These are phyloP conservation scores for Mionectes olivaceus DNA, from an alignment of 2,797 vertebrate species.

Conservation along the genomic window DNA sequence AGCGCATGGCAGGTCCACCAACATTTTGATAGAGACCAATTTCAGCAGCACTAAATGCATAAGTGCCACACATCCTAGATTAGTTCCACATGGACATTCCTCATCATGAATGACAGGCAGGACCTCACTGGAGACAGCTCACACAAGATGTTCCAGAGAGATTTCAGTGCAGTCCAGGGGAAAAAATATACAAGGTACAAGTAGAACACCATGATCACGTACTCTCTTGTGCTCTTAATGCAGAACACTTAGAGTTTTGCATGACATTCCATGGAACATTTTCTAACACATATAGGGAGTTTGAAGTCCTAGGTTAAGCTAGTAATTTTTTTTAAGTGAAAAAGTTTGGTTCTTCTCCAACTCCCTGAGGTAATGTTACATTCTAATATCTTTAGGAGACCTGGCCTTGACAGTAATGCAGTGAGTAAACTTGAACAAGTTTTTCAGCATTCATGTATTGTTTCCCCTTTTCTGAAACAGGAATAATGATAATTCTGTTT, in stretches of 20 bases:
- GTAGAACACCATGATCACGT: background rate
- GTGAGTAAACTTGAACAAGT: background rate
- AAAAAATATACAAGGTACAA: background rate
- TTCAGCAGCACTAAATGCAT: background rate
- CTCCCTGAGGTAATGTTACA: background rate
- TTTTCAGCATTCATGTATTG: background rate
- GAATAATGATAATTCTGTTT: background rate
- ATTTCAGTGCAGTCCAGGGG: background rate
- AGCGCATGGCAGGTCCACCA: background rate
- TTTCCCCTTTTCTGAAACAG: background rate
- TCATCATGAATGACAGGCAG: background rate
- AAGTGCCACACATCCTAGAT: background rate
- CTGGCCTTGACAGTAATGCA: background rate
- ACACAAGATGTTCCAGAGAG: background rate
- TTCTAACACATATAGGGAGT: background rate
- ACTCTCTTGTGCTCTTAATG: background rate
- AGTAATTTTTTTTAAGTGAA: background rate
- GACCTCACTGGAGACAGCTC: background rate
- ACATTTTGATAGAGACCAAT: conserved; percentile 4
- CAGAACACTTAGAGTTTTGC: background rate
- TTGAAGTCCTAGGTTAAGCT: background rate
- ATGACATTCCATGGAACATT: background rate
- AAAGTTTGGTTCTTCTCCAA: background rate
- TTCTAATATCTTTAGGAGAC: background rate
- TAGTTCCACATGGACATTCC: background rate